phyloP scores from a whole-genome alignment of 2,113 vertebrate genomes.

The Tetrax tetrax region DNA sequence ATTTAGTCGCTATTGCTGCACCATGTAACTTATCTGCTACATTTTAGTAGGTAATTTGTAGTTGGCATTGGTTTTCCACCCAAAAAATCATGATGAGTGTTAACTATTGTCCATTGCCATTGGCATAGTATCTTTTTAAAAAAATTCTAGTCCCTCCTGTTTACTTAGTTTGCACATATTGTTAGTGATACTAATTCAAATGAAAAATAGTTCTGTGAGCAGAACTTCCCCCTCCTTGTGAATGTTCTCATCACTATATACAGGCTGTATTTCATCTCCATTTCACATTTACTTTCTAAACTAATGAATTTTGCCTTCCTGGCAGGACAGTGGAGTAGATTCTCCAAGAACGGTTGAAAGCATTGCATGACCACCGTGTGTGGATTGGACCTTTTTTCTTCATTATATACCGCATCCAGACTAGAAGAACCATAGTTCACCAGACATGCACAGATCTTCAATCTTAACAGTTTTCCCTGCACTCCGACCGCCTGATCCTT shows the following conservation, averaged over 20 bases:
- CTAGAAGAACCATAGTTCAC: not conserved
- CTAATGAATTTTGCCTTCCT: not conserved
- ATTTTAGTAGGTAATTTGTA: not conserved
- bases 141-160: rapidly evolving
- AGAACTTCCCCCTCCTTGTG: not conserved
- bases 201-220: not conserved
- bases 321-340: not conserved
- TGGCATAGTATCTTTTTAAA: not conserved
- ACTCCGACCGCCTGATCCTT: not conserved
- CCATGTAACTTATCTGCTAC: not conserved
- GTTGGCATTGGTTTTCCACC: not conserved
- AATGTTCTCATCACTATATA: not conserved
- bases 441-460: not conserved
- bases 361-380: not conserved
- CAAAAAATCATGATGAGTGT: not conserved
- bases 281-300: not conserved
- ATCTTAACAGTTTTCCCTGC: not conserved
- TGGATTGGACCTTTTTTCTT: not conserved
- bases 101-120: not conserved
- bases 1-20: not conserved
- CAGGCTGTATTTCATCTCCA: not conserved
- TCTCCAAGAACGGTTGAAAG: not conserved
- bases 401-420: not conserved
- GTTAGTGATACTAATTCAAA: not conserved
- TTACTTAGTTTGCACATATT: not conserved